Evolutionary conservation across 1,140 invertebrate species (phyloP).

Genomic region (Nylanderia fulva): DNA sequence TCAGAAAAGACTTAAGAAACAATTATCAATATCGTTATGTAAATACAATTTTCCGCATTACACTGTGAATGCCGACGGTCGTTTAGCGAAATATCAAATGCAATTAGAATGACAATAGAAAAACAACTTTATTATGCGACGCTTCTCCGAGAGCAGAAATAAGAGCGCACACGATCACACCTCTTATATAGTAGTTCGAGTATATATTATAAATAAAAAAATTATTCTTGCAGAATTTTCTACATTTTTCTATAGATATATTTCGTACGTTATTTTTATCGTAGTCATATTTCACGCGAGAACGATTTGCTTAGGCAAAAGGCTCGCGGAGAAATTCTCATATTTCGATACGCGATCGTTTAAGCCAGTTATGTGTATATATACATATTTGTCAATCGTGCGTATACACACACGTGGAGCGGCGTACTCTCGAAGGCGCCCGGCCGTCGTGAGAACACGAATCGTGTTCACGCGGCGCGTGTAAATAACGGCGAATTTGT

Average conservation of each 20-base stretch:
- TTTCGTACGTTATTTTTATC: background rate
- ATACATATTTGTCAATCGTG: constrained; percentile 27
- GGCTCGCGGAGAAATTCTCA: background rate
- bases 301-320: background rate
- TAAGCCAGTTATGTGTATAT: too few species aligned
- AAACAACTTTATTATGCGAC: background rate
- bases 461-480: constrained; percentile 25
- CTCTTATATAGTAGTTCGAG: background rate
- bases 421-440: constrained; percentile 4
- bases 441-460: constrained; percentile 38
- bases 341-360: background rate
- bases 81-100: background rate
- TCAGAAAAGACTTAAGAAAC: background rate
- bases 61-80: background rate
- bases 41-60: background rate
- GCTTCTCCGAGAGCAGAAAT: background rate
- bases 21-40: background rate
- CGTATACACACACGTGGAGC: background rate
- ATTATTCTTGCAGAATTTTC: background rate
- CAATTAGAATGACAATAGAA: constrained; percentile 12
- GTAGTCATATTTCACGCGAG: background rate
- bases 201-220: background rate
- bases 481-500: constrained; percentile 58
- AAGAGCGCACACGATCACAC: background rate
- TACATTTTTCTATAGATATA: background rate